Evolutionary conservation across 2,888 invertebrate species (phyloP).

Genomic region (Hyalella azteca): DNA sequence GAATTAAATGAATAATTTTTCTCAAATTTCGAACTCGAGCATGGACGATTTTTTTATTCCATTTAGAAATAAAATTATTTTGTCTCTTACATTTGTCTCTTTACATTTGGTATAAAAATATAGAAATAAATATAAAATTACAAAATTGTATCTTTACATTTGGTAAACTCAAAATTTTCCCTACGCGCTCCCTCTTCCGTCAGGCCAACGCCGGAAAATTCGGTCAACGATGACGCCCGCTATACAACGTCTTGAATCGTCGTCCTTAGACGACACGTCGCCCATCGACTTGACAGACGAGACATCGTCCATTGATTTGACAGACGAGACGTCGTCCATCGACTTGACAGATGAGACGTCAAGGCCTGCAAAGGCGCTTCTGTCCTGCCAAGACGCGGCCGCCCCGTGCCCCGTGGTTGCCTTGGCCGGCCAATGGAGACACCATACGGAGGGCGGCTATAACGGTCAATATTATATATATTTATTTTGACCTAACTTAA

Average conservation of each 20-base stretch:
- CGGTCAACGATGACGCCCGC: background rate
- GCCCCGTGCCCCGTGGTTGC: conserved; percentile 10
- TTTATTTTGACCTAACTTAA: too few species aligned
- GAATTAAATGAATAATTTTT: too few species aligned
- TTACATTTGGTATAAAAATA: too few species aligned
- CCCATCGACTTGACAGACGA: background rate
- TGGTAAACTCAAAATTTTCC: too few species aligned
- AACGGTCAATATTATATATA: too few species aligned
- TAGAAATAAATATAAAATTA: too few species aligned
- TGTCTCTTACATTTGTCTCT: too few species aligned
- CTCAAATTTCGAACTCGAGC: too few species aligned
- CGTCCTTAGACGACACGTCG: background rate
- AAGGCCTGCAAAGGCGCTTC: background rate
- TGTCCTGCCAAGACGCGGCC: background rate
- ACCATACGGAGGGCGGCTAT: background rate
- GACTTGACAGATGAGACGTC: too few species aligned
- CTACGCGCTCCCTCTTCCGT: background rate
- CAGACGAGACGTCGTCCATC: background rate
- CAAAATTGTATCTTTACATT: too few species aligned
- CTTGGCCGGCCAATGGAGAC: conserved; percentile 6
- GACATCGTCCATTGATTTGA: background rate
- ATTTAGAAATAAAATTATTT: too few species aligned
- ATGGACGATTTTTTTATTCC: too few species aligned
- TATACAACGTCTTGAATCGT: background rate
- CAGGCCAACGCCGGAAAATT: background rate